Evolutionary conservation across 2,888 invertebrate species (phyloP).

Genomic region (Sinodicranocentrus sp.): DNA sequence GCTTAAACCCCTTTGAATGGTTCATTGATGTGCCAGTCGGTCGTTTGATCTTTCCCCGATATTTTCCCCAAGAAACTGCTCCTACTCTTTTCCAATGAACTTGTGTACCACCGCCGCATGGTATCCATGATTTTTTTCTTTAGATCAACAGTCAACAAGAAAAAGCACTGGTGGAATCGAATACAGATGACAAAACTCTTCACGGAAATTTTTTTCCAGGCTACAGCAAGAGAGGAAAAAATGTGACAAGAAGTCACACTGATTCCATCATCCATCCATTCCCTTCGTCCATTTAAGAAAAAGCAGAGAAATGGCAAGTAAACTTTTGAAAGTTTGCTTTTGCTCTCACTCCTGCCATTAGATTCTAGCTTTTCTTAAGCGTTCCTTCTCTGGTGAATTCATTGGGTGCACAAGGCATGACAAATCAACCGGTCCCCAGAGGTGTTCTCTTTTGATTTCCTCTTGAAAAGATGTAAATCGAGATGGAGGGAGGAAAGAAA

Average conservation of each 20-base stretch:
- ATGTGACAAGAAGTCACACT: conserved; percentile 14
- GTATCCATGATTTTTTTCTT: background rate
- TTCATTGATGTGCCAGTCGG: background rate
- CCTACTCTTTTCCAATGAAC: background rate
- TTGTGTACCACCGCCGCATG: too few species aligned
- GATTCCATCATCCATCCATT: conserved; percentile 18
- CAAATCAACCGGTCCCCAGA: conserved; percentile 59
- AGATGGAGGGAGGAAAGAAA: conserved; percentile 11
- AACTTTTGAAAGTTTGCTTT: conserved; percentile 17
- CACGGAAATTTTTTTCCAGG: background rate
- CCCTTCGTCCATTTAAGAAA: background rate
- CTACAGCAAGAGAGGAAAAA: background rate
- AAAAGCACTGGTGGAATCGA: background rate
- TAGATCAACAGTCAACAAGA: conserved; percentile 13
- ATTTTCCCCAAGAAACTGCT: background rate
- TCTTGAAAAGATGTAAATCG: conserved; percentile 58
- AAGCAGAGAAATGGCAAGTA: conserved; percentile 4
- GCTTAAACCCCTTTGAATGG: background rate
- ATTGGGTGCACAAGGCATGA: conserved; percentile 55
- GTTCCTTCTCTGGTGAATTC: conserved; percentile 36
- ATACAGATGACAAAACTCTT: too few species aligned
- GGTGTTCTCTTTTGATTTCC: conserved; percentile 50
- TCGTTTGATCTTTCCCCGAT: conserved; percentile 3
- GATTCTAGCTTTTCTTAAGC: background rate
- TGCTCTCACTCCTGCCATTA: background rate